phyloP scores from a whole-genome alignment of 1,140 invertebrate genomes.

The Anoplolepis gracilipes region DNA sequence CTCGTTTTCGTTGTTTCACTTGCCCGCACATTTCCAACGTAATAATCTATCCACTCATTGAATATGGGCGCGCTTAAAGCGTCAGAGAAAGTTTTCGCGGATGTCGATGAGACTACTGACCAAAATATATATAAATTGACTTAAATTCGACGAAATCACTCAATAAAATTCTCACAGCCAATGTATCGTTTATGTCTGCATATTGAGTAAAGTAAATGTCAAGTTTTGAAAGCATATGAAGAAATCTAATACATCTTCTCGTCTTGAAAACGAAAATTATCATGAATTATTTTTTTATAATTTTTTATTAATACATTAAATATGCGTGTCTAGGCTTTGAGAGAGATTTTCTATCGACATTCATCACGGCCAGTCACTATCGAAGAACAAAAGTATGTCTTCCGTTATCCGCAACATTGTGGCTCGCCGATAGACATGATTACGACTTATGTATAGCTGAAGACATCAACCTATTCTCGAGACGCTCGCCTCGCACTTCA shows the following conservation, averaged over 20 bases:
- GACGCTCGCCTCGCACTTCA: conserved; percentile 41
- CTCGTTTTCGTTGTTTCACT: conserved; percentile 41
- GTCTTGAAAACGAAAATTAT: conserved; percentile 19
- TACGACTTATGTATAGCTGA: conserved; percentile 54
- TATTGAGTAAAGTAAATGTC: conserved; percentile 8
- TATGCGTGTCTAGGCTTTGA: conserved; percentile 22
- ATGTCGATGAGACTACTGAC: not conserved
- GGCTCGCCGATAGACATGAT: conserved; percentile 32
- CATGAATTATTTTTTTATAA: not conserved
- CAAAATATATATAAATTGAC: not conserved
- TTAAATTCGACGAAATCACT: not conserved
- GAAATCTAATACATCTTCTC: not conserved
- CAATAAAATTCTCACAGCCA: not conserved
- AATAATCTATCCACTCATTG: conserved; percentile 61
- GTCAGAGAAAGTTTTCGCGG: not conserved
- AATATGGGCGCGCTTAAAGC: conserved; percentile 21
- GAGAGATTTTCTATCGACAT: conserved; percentile 53
- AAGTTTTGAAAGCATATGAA: too few species aligned
- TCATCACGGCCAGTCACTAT: conserved; percentile 41
- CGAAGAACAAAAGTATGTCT: conserved; percentile 61
- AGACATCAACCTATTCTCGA: conserved; percentile 62
- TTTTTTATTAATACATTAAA: conserved; percentile 51
- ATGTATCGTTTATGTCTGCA: not conserved
- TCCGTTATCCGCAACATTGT: conserved; percentile 61
- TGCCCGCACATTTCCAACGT: conserved; percentile 44